Evolutionary conservation across 2,113 vertebrate species (phyloP).

Genomic region (Ochotona curzoniae): DNA sequence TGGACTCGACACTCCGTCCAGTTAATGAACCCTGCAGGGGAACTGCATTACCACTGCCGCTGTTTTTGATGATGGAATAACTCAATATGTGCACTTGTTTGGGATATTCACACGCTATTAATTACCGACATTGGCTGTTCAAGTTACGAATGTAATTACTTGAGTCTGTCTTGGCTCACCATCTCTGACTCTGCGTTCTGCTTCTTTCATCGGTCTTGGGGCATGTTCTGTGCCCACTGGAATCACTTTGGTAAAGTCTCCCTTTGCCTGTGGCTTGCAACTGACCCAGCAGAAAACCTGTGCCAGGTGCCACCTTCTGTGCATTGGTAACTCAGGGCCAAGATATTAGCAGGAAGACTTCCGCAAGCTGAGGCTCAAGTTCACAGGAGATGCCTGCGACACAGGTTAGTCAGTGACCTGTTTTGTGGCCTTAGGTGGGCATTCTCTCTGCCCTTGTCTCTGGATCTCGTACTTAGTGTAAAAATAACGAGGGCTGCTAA

Average conservation of each 20-base stretch:
- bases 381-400: background rate
- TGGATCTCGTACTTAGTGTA: conserved; percentile 52
- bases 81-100: conserved; percentile 77
- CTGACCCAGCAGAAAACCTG: background rate
- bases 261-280: background rate
- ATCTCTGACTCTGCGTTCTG: background rate
- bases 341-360: background rate
- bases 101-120: conserved; percentile 80
- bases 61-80: conserved; percentile 82
- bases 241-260: background rate
- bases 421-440: conserved; percentile 31
- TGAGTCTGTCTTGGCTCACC: conserved; percentile 15
- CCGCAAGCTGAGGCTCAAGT: background rate
- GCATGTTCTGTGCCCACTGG: background rate
- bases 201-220: background rate
- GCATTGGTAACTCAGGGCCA: background rate
- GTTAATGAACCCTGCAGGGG: conserved; percentile 78
- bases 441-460: conserved; percentile 39
- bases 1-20: conserved; percentile 72
- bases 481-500: conserved; percentile 51
- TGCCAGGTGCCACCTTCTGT: conserved; percentile 23
- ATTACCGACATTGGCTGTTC: conserved; percentile 72
- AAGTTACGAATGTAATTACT: conserved; percentile 69
- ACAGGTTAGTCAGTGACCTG: conserved; percentile 34
- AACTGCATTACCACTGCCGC: conserved; percentile 76